Evolutionary conservation across 2,113 vertebrate genomes (phyloP), one percentile per base, ranked within the genome.

Genomic region (Porphyrio hochstetteri): DNA sequence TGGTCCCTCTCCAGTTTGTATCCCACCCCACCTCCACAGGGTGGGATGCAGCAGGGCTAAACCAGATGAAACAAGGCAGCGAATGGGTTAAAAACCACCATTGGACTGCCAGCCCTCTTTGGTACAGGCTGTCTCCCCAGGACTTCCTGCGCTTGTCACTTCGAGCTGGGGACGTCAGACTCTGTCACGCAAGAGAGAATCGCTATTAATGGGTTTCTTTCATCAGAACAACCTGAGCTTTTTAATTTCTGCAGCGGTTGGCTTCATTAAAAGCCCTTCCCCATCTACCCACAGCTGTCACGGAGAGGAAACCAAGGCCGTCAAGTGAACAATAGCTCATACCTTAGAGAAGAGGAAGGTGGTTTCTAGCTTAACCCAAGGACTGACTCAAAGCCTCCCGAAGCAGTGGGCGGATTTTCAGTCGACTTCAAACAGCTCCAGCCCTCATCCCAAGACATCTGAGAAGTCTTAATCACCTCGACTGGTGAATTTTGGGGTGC

Each of bases 141-240:
- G 65, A 92, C 95, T 96, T 96, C 96, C 96, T 97, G 96, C 92
- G 1, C 93, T 86, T 92, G 93, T 96, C 88, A 92, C 96, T 84
- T 40, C 5, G 46, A 65, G 90, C 83, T 29, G 23, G 80, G 88
- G 92, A 95, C 86, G 74, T 96, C 96, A 94, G 93, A 53, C 69
- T 90, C 42, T 93, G 96, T 96, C 96, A 96, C 81, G 95, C 95
- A 96, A 96, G 96, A 97, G 28, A 88, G 93, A 85, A 90, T 94
- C 5, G 44, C 96, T 96, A 36, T 92, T 96, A 96, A 95, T 94
- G 92, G 92, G 83, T 92, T 95, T 93, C 96, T 97, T 96, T 96
- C 96, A 96, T 92, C 95, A 93, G 93, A 96, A 95, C 91, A 24
- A 92, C 96, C 96, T 94, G 90, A 91, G 92, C 91, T 96, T 96